phyloP scores from a whole-genome alignment of 1,140 invertebrate species.

The Battus philenor region DNA sequence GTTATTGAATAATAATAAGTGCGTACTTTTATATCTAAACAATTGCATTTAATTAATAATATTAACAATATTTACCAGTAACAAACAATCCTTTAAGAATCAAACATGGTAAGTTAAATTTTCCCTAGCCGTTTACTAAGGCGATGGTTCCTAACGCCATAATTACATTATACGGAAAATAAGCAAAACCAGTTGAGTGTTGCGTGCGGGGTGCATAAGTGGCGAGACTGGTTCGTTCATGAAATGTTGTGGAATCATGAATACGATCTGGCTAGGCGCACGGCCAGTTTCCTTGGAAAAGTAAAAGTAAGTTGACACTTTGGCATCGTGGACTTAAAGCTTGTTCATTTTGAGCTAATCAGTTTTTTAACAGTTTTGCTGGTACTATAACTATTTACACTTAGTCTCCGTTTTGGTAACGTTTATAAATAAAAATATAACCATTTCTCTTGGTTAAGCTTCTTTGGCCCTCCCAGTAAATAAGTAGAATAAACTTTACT shows the following conservation, averaged over 20 bases:
- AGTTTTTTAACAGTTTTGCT: too few species aligned
- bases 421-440: too few species aligned
- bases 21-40: too few species aligned
- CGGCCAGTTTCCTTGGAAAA: slow-evolving; percentile 34
- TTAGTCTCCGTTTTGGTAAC: too few species aligned
- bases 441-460: too few species aligned
- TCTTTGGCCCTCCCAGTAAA: too few species aligned
- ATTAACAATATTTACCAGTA: too few species aligned
- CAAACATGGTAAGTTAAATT: slow-evolving; percentile 26
- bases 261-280: slow-evolving; percentile 27
- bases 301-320: slow-evolving; percentile 39
- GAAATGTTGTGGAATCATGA: slow-evolving; percentile 24
- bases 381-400: too few species aligned
- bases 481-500: too few species aligned
- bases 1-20: too few species aligned
- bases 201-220: slow-evolving; percentile 24
- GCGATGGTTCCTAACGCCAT: slow-evolving; percentile 33
- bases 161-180: slow-evolving; percentile 45
- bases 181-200: slow-evolving; percentile 39
- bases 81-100: not conserved
- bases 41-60: too few species aligned
- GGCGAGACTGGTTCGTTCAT: slow-evolving; percentile 17
- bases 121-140: slow-evolving; percentile 33
- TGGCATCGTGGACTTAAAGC: not conserved
- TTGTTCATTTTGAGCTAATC: too few species aligned